These are phyloP conservation scores for Pelodytes ibericus DNA, from an alignment of 2,797 vertebrate species.

Conservation along the genomic window DNA sequence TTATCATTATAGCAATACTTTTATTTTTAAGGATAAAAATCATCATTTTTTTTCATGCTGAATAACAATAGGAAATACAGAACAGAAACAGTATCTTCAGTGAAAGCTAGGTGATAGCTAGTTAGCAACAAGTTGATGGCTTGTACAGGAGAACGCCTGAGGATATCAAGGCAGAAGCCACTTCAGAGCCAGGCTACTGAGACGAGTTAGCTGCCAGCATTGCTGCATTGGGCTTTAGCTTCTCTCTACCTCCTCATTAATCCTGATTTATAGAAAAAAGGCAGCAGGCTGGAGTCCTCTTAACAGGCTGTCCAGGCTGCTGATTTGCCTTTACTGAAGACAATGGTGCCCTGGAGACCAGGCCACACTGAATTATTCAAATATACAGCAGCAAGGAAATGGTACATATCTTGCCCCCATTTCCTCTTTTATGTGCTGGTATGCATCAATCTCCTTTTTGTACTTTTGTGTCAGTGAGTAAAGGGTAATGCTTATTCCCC, in stretches of 20 bases:
- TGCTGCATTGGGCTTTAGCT: slow-evolving; percentile 61
- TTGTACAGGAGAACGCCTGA: slow-evolving; percentile 60
- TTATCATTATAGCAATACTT: background rate
- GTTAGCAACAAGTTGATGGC: slow-evolving; percentile 58
- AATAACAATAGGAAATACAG: slow-evolving; percentile 46
- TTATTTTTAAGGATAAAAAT: slow-evolving; percentile 16
- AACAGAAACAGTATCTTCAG: slow-evolving; percentile 35
- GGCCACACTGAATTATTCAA: slow-evolving; percentile 70
- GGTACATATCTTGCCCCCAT: slow-evolving; percentile 49
- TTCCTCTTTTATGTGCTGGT: slow-evolving; percentile 46
- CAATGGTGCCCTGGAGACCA: slow-evolving; percentile 68
- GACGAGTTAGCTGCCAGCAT: slow-evolving; percentile 59
- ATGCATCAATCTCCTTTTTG: slow-evolving; percentile 40
- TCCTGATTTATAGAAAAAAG: slow-evolving; percentile 75
- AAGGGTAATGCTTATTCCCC: slow-evolving; percentile 25
- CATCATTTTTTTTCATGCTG: slow-evolving; percentile 24
- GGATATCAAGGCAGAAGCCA: slow-evolving; percentile 58
- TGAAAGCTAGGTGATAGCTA: slow-evolving; percentile 56
- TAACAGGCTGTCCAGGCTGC: slow-evolving; percentile 73
- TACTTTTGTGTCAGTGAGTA: slow-evolving; percentile 36
- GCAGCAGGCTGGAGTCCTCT: slow-evolving; percentile 70
- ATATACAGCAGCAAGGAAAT: slow-evolving; percentile 63
- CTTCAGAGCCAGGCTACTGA: slow-evolving; percentile 53
- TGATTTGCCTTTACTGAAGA: slow-evolving; percentile 79
- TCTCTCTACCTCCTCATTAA: slow-evolving; percentile 71